Conservation (phyloP, 1,140 invertebrate genomes). For the Drosophila orosa region DNA sequence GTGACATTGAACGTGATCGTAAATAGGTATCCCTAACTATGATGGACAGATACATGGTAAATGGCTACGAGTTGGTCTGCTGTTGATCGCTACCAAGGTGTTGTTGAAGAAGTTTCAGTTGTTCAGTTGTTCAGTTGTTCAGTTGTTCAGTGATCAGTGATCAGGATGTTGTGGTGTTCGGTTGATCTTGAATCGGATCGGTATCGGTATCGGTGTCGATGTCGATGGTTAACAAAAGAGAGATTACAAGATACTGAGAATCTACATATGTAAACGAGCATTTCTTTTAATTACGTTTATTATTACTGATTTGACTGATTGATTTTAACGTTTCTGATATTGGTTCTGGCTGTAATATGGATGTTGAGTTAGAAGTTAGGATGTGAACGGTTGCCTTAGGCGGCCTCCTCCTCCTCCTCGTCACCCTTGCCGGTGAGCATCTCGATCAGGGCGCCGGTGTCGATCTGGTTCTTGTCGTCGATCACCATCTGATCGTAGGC, state of each 20-base stretch:
- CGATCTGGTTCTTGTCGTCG: slow-evolving; percentile 96
- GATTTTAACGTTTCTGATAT: slow-evolving; percentile 69
- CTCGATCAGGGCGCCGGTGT: slow-evolving; percentile 94
- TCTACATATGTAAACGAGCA: slow-evolving; percentile 83
- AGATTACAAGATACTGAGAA: slow-evolving; percentile 79
- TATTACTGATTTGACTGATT: slow-evolving; percentile 77
- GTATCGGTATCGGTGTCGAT: slow-evolving; percentile 17
- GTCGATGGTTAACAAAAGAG: slow-evolving; percentile 69
- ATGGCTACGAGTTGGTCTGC: slow-evolving; percentile 46
- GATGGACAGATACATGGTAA: slow-evolving; percentile 63
- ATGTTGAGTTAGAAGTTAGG: slow-evolving; percentile 83
- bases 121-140: slow-evolving; percentile 38
- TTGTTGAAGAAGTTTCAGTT: slow-evolving; percentile 77
- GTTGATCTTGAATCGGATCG: slow-evolving; percentile 21
- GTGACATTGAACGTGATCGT: slow-evolving; percentile 67
- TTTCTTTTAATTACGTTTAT: slow-evolving; percentile 84
- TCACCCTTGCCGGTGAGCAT: slow-evolving; percentile 93
- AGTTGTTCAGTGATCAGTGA: slow-evolving; percentile 30
- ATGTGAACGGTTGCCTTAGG: slow-evolving; percentile 77
- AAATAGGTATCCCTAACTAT: slow-evolving; percentile 63
- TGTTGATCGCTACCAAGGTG: slow-evolving; percentile 61
- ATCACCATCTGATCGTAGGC: slow-evolving; percentile 98
- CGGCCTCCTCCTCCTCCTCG: slow-evolving; percentile 90
- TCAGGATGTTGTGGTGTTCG: slow-evolving; percentile 26
- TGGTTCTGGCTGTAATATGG: slow-evolving; percentile 66